Evolutionary conservation across 2,113 vertebrate species (phyloP), one percentile per base, ranked within the genome.

Genomic region (Apodemus sylvaticus): DNA sequence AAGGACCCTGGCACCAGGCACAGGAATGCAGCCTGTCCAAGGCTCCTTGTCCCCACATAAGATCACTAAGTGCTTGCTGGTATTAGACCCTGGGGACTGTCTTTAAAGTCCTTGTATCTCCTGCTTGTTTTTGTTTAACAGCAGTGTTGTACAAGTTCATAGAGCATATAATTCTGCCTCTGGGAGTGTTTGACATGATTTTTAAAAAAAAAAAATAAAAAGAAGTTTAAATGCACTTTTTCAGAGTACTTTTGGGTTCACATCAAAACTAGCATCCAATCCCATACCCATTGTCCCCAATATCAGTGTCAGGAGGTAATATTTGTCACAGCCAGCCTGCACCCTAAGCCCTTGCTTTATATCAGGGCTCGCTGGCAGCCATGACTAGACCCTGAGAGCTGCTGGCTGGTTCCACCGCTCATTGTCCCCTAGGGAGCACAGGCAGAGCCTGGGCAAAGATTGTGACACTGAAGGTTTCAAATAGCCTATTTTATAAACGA

Each of bases 21-120:
- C 97, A 60, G 85, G 97, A 96, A 96, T 82, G 42, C 89, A 86
- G 96, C 91, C 81, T 42, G 17, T 71, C 96, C 94, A 96, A 97
- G 97, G 93, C 86, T 95, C 86, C 91, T 97, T 93, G 96, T 76
- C 93, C 89, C 90, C 22, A 24, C 68, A 89, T 0, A n/a, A 71
- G 97, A 93, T 94, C 83, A 12, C 81, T 91, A 36, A 92, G 95
- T 95, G 78, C 68, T 87, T 78, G 64, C 60, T 94, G 58, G 64
- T 85, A 95, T 93, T 94, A 96, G 98, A 89, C 73, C 66, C 64
- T 71, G 83, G 83, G 90, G 86, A 97, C 85, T 70, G 29, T 89
- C 81, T 86, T 68, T 1, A 85, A 94, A 82, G 53, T 78, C 39
- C 36, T 92, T 90, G n/a, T 42, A 78, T 92, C 31, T 48, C 45